These are phyloP conservation scores for Takifugu flavidus DNA, from an alignment of 2,113 vertebrate species.

Conservation along the genomic window DNA sequence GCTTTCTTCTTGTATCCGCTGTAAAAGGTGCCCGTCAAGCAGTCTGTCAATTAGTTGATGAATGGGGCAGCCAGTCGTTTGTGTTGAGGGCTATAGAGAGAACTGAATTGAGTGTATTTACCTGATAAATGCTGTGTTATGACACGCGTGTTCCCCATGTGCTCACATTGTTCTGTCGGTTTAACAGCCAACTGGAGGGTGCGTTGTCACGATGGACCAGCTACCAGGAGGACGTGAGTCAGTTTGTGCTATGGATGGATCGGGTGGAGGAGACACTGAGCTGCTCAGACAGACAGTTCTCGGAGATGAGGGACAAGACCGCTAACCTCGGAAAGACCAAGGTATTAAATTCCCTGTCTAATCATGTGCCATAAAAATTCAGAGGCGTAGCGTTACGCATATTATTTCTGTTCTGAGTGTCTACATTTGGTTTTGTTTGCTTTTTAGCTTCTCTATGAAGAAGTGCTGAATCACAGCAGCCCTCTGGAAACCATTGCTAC, in stretches of 20 bases:
- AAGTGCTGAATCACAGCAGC: constrained; percentile 87
- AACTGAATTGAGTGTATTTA: no score
- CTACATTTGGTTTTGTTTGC: constrained; percentile 5
- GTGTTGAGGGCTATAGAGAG: no score
- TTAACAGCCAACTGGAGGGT: constrained; percentile 89
- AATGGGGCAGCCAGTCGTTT: not conserved
- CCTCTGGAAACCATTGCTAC: constrained; percentile 88
- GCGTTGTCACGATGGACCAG: constrained; percentile 96
- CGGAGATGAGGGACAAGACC: constrained; percentile 90
- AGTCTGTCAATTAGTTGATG: constrained; percentile 16
- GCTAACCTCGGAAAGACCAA: constrained; percentile 88
- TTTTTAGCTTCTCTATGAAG: constrained; percentile 88
- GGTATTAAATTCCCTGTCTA: constrained; percentile 61
- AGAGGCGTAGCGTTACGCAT: no score
- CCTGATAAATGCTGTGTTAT: not conserved
- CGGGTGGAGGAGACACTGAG: constrained; percentile 81
- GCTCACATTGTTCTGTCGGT: constrained; percentile 5
- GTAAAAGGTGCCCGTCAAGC: constrained; percentile 84
- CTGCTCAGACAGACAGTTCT: constrained; percentile 79
- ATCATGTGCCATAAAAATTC: no score
- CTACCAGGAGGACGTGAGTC: constrained; percentile 92
- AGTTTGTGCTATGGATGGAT: constrained; percentile 94
- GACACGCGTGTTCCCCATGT: not conserved
- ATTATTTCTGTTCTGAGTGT: no score
- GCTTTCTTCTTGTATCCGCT: constrained; percentile 86